These are phyloP conservation scores for Megatriorchis doriae DNA, from an alignment of 2,113 vertebrate genomes.

Conservation along the genomic window DNA sequence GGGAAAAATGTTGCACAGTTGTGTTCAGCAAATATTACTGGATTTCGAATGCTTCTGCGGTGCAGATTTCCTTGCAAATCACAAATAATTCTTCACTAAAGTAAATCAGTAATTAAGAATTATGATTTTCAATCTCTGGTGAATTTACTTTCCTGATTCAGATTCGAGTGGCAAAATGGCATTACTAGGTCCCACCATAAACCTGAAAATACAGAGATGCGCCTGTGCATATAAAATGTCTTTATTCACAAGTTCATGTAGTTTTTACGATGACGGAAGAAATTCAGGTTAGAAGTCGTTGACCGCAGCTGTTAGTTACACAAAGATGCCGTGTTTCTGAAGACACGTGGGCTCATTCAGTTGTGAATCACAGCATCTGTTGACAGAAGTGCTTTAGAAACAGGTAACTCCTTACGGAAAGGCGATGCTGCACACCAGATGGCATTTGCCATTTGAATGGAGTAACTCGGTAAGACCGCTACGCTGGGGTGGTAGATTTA, in stretches of 20 bases:
- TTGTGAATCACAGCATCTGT: background rate
- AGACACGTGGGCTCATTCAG: background rate
- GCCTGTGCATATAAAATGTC: rapidly evolving
- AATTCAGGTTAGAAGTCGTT: background rate
- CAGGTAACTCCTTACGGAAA: background rate
- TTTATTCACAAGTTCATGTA: background rate
- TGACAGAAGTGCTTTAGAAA: background rate
- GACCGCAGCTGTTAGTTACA: background rate
- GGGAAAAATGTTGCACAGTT: background rate
- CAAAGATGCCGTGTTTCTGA: background rate
- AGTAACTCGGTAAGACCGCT: background rate
- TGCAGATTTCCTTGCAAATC: background rate
- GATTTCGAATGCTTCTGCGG: background rate
- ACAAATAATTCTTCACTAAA: background rate
- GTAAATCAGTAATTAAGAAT: rapidly evolving
- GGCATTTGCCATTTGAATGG: background rate
- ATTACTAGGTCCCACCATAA: background rate
- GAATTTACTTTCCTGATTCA: background rate
- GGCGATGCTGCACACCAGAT: background rate
- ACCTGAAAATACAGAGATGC: background rate
- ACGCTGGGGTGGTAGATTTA: too few species aligned
- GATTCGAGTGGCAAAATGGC: background rate
- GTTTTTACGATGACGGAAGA: background rate
- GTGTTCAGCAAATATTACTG: background rate
- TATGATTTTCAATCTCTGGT: background rate